Conservation (phyloP, 2,797 vertebrate genomes). For the Syngnathus rostellatus region DNA sequence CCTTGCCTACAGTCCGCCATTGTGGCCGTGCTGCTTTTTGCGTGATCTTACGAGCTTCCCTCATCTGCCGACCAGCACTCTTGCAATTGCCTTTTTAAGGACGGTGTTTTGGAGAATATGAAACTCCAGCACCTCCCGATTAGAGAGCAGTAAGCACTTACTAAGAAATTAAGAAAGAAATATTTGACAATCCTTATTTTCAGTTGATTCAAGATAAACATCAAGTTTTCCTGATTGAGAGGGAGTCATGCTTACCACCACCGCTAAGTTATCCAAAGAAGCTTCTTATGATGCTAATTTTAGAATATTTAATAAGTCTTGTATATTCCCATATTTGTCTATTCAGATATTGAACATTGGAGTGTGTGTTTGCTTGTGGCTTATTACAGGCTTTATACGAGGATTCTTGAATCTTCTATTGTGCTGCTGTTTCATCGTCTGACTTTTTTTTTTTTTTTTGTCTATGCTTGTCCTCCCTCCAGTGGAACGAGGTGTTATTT, state of each 20-base stretch:
- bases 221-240: no score
- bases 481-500: not conserved
- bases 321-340: no score
- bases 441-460: not conserved
- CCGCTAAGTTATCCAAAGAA: no score
- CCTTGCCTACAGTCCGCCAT: constrained; percentile 18
- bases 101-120: not conserved
- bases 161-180: no score
- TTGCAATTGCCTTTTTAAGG: no score
- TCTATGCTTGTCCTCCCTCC: not conserved
- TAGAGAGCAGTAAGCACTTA: not conserved
- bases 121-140: no score
- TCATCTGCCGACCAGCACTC: not conserved
- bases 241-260: no score
- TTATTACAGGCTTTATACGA: not conserved
- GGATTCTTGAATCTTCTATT: not conserved
- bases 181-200: no score
- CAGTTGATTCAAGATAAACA: no score
- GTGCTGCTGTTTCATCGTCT: not conserved
- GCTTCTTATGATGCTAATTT: no score
- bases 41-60: not conserved
- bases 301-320: no score
- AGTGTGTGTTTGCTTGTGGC: not conserved
- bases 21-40: constrained; percentile 28
- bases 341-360: not conserved